Base-by-base conservation (phyloP, 2,888 invertebrate species). In the Gerris lacustris region DNA sequence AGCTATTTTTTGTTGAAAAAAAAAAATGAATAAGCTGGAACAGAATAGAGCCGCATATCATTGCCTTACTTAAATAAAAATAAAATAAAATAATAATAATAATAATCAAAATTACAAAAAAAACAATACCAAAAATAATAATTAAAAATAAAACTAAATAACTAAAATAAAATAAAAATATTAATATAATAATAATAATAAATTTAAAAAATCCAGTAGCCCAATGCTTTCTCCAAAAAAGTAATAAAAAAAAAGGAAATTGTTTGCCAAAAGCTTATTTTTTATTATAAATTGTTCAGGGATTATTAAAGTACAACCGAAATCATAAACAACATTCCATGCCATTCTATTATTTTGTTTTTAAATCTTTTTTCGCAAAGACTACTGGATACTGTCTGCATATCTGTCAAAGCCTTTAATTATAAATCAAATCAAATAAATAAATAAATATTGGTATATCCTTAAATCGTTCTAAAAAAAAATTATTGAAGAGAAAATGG, bases 301-400 rank as follows among this genome's bases (percentile, higher is more conserved):
- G 47, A 47, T 47, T 47, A 11, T 47, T 7, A 7, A 47, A 47
- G 47, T 47, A 47, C 47, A 47, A 47, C 47, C 6, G 11, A 47
- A 6, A 7, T 47, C 11, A 7, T 6, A 6, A 11, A 47, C 11
- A 47, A 7, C 11, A 47, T 47, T 47, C 11, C 11, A 47, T 47
- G 11, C 6, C 6, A 47, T 47, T 6, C 11, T 7, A 47, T 7
- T 11, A n/a, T n/a, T n/a, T n/a, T n/a, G n/a, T n/a, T n/a, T n/a
- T n/a, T n/a, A n/a, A n/a, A n/a, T n/a, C n/a, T n/a, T n/a, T n/a
- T n/a, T n/a, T n/a, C n/a, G n/a, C n/a, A 71, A 71, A 68, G 71
- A 73, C 70, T 70, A 72, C 69, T 73, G 72, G 71, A 68, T 72
- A 70, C 70, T 72, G 70, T 67, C 69, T 72, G 73, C 73, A 73